Conservation (phyloP, 2,888 invertebrate genomes). For the Erpobdella octoculata region DNA sequence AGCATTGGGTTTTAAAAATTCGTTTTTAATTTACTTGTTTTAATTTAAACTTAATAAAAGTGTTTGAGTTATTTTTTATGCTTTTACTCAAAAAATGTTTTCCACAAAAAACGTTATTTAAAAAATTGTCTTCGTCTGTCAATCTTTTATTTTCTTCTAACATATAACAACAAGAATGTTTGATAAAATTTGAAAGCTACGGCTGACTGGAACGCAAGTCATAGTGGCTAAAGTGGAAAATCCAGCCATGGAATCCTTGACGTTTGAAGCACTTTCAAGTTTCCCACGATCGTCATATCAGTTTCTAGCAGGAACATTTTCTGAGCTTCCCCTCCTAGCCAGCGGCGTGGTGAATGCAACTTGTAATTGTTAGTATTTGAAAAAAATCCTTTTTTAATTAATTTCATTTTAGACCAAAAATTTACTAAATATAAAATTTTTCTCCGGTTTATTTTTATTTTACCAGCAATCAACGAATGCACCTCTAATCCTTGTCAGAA, state of each 20-base stretch:
- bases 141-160: too few species aligned
- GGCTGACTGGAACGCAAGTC: neutral
- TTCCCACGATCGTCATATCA: constrained; percentile 1
- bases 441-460: neutral
- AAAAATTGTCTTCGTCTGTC: too few species aligned
- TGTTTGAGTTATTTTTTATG: too few species aligned
- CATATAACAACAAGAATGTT: too few species aligned
- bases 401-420: neutral
- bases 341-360: neutral
- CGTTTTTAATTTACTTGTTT: too few species aligned
- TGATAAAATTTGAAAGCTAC: too few species aligned
- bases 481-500: constrained; percentile 43
- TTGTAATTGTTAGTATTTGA: constrained; percentile 21
- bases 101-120: too few species aligned
- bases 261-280: constrained; percentile 3
- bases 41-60: too few species aligned
- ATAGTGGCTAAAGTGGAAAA: neutral
- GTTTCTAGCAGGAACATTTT: constrained; percentile 8
- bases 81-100: too few species aligned
- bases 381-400: neutral
- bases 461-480: constrained; percentile 43
- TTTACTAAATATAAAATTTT: neutral
- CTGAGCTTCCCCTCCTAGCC: neutral
- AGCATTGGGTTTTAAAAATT: too few species aligned
- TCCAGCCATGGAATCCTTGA: neutral